Percentiles rank a stretch among this genome's conserved stretches.
Evolutionary conservation across 2,113 vertebrate genomes (phyloP).

Genomic region (Thamnophis sirtalis): DNA sequence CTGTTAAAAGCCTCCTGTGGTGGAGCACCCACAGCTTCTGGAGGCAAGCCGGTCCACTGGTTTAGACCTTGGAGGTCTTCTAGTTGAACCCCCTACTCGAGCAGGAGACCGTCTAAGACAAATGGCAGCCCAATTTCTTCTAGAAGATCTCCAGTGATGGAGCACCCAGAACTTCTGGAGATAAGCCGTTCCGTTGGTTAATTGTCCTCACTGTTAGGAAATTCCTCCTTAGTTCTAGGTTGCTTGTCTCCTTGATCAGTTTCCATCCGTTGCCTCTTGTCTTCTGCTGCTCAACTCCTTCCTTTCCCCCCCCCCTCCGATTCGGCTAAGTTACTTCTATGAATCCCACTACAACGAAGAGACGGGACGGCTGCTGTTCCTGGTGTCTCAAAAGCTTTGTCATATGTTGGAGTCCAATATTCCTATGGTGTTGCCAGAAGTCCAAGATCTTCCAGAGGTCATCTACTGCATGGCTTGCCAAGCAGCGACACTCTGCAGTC

Average conservation of each 20-base stretch:
- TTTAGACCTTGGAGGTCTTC: not conserved
- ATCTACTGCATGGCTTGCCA: conserved; percentile 83
- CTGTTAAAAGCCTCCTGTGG: too few species aligned
- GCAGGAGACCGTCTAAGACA: not conserved
- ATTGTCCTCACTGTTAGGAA: not conserved
- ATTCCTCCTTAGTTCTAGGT: not conserved
- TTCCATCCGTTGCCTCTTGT: not conserved
- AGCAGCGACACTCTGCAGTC: conserved; percentile 82
- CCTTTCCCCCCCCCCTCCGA: not conserved
- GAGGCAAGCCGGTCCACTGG: too few species aligned
- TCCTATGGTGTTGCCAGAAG: conserved; percentile 75
- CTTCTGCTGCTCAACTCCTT: not conserved
- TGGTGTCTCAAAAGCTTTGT: conserved; percentile 81
- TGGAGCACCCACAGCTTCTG: too few species aligned
- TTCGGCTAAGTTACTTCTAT: conserved; percentile 73
- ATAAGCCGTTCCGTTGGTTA: not conserved
- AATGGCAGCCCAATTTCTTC: not conserved
- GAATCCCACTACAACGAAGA: conserved; percentile 73
- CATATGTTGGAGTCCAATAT: conserved; percentile 82
- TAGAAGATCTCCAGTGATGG: not conserved
- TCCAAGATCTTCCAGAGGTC: conserved; percentile 77
- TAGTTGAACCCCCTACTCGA: not conserved
- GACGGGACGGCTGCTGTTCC: conserved; percentile 81
- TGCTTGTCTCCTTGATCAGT: not conserved
- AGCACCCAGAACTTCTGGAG: not conserved